Evolutionary conservation across 2,113 vertebrate species (phyloP).

Genomic region (Fulmarus glacialis): DNA sequence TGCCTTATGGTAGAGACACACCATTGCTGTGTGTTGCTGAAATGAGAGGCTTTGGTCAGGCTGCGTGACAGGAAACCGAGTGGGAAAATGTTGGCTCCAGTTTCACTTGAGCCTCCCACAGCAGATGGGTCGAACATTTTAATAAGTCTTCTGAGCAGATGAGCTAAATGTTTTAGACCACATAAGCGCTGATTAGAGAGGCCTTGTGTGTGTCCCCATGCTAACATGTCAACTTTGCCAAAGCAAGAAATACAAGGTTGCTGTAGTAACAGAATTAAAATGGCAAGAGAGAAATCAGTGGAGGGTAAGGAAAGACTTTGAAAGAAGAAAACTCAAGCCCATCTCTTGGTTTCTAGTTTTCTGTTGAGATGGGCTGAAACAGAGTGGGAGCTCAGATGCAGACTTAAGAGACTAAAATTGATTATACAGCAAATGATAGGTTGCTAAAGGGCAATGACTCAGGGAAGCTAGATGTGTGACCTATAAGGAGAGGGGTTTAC

Average conservation of each 20-base stretch:
- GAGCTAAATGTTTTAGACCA: conserved; percentile 57
- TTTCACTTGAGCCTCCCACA: conserved; percentile 4
- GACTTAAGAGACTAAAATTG: neutral
- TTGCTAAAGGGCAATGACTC: neutral
- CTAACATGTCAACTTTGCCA: conserved; percentile 12
- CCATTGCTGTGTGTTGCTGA: neutral
- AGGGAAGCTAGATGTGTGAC: neutral
- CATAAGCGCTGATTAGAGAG: conserved; percentile 20
- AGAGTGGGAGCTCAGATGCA: neutral
- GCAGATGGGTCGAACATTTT: conserved; percentile 37
- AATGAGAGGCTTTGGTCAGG: neutral
- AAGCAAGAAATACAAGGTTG: conserved; percentile 3
- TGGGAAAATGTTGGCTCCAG: neutral
- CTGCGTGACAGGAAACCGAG: conserved; percentile 30
- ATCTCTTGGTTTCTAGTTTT: neutral
- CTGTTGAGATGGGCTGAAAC: neutral
- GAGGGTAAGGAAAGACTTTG: neutral
- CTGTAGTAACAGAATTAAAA: conserved; percentile 51
- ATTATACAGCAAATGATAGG: neutral
- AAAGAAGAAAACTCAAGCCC: neutral
- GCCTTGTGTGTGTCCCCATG: conserved; percentile 10
- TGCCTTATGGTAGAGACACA: conserved; percentile 5
- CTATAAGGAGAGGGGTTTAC: neutral
- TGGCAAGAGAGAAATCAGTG: neutral
- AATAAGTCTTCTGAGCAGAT: conserved; percentile 43